A percentile compares a stretch with the other conserved stretches of the same genome.
Evolutionary conservation across 2,113 vertebrate species (phyloP).

Genomic region (Climacteris rufus): DNA sequence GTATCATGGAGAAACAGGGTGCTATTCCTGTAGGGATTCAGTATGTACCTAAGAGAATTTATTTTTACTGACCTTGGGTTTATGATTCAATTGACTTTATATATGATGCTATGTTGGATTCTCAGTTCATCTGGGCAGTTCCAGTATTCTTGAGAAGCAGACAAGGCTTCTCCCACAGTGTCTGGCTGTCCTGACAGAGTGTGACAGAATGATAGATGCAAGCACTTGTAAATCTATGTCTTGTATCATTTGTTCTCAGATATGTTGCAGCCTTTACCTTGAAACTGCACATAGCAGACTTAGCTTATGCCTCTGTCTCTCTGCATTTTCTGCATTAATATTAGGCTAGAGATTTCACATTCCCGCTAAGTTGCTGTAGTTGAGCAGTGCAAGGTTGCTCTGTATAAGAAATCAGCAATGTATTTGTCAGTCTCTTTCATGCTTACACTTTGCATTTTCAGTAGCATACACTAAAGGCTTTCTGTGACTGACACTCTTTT

Average conservation of each 20-base stretch:
- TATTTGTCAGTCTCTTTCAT: conserved; percentile 53
- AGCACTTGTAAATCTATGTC: conserved; percentile 17
- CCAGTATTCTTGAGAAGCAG: conserved; percentile 4
- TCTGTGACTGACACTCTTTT: conserved; percentile 18
- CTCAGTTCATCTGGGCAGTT: not conserved
- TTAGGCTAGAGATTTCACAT: conserved; percentile 13
- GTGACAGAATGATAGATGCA: conserved; percentile 51
- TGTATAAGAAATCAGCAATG: conserved; percentile 40
- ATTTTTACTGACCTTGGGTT: conserved; percentile 17
- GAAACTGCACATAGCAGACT: not conserved
- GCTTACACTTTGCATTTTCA: not conserved
- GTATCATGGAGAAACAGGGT: rapidly evolving
- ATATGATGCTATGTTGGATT: not conserved
- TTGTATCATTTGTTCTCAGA: conserved; percentile 41
- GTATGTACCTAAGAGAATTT: not conserved
- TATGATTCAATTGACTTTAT: conserved; percentile 25
- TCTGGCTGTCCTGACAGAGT: conserved; percentile 26
- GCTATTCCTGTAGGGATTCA: not conserved
- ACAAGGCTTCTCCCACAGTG: not conserved
- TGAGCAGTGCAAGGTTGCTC: not conserved
- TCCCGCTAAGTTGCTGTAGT: not conserved
- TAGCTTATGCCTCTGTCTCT: not conserved
- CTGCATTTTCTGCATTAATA: conserved; percentile 37
- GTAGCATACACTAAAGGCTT: not conserved
- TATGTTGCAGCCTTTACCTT: conserved; percentile 7